Evolutionary conservation across 2,113 vertebrate genomes (phyloP), one percentile per base, ranked within the genome.

Genomic region (Phylloscopus whistleri): DNA sequence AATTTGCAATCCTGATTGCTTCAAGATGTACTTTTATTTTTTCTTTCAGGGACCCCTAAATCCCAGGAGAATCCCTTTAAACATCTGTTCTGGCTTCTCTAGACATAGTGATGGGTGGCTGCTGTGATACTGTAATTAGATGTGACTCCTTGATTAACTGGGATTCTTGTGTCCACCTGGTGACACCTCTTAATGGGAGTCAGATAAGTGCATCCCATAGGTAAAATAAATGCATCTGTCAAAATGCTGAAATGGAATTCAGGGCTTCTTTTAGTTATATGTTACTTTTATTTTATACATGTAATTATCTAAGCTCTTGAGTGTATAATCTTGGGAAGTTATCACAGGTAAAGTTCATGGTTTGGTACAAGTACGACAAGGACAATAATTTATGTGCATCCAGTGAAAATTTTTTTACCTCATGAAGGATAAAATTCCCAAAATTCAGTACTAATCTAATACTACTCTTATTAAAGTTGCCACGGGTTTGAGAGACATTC

Each of bases 1-100:
- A 93, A 75, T 87, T 91, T 94, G 63, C 56, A 93, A 28, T 96
- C 85, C 93, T 90, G 81, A 96, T 97, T 86, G 87, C 79, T 97
- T 98, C 96, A 97, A 96, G 86, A 92, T 96, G 93, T 72, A 12
- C 43, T 44, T 60, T 46, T 79, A 21, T 66, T 59, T 55, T 56
- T 41, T 13, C 31, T 55, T 44, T 41, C n/a, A 87, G 95, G 83
- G 68, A 48, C 70, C 59, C 51, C 75, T 63, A 82, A 94, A 95
- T 94, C 91, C 85, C 84, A 30, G 55, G 79, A 92, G 94, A 92
- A 81, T 78, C 87, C 91, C 82, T 76, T 86, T 56, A 67, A 94
- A 79, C 87, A 81, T 94, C 90, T 97, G 88, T 74, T 97, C 44
- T 17, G 15, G n/a, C 87, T 96, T 94, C 55, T 22, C n/a, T 13